Evolutionary conservation across 92 coral and sea anemone species (phyloP).

Genomic region (Anthopleura xanthogrammica): DNA sequence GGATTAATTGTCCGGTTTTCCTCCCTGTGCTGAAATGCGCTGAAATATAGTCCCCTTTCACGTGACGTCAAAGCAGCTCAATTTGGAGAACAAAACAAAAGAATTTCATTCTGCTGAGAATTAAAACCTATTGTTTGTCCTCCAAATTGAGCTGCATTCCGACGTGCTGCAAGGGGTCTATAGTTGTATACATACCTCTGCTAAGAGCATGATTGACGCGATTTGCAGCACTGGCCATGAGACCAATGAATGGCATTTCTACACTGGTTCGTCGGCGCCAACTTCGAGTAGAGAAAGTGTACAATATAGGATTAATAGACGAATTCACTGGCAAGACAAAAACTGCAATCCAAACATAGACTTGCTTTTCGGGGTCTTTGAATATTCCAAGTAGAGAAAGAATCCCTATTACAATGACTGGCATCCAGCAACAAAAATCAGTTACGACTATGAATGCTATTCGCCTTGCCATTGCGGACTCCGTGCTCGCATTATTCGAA

Average conservation of each 20-base stretch:
- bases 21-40: too few relatives aligned
- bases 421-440: slow-evolving; percentile 55
- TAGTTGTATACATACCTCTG: not conserved
- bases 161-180: not conserved
- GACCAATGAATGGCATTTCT: not conserved
- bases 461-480: slow-evolving; percentile 55
- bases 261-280: not conserved
- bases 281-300: slow-evolving; percentile 63
- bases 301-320: slow-evolving; percentile 68
- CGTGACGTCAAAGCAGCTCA: too few relatives aligned
- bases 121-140: too few relatives aligned
- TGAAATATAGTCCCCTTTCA: too few relatives aligned
- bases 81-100: too few relatives aligned
- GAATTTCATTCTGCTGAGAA: too few relatives aligned
- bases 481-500: slow-evolving; percentile 43
- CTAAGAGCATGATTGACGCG: not conserved
- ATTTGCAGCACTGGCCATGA: not conserved
- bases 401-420: slow-evolving; percentile 57
- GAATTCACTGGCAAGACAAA: slow-evolving; percentile 76
- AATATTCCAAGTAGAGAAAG: slow-evolving; percentile 51
- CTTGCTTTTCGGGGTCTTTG: slow-evolving; percentile 52
- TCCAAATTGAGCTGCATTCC: too few relatives aligned
- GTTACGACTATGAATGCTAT: slow-evolving; percentile 42
- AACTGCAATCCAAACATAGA: slow-evolving; percentile 75
- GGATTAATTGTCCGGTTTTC: too few relatives aligned